Evolutionary conservation across 1,140 invertebrate species (phyloP).

Genomic region (Triops cancriformis): DNA sequence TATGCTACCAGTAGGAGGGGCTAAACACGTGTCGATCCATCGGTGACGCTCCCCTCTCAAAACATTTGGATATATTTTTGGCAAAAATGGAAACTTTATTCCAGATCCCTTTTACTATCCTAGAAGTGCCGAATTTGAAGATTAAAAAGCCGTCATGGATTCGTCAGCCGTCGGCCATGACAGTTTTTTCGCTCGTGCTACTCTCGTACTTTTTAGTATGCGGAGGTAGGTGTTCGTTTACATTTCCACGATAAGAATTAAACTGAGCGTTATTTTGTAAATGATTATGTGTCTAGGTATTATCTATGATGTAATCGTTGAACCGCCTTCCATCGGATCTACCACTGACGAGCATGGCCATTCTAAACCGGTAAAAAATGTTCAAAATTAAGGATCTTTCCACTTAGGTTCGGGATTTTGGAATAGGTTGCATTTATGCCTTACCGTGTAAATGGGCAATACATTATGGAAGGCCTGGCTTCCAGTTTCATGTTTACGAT

Average conservation of each 20-base stretch:
- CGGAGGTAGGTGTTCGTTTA: conserved; percentile 60
- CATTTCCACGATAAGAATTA: background rate
- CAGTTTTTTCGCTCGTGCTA: conserved; percentile 79
- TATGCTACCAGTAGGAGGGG: background rate
- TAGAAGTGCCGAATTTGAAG: conserved; percentile 87
- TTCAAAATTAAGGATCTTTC: conserved; percentile 5
- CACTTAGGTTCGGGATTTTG: conserved; percentile 17
- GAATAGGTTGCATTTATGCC: conserved; percentile 91
- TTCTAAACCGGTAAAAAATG: conserved; percentile 66
- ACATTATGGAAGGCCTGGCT: conserved; percentile 96
- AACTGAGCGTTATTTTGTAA: background rate
- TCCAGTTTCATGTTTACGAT: conserved; percentile 93
- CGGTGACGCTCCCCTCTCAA: background rate
- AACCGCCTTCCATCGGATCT: conserved; percentile 93
- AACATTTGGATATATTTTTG: background rate
- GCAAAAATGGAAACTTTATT: conserved; percentile 65
- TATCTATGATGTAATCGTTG: conserved; percentile 97
- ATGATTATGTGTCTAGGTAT: conserved; percentile 61
- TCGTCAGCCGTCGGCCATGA: conserved; percentile 84
- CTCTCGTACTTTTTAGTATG: conserved; percentile 96
- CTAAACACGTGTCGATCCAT: background rate
- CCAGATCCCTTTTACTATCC: conserved; percentile 65
- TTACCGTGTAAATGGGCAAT: conserved; percentile 95
- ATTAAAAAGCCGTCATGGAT: conserved; percentile 86
- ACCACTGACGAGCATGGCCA: conserved; percentile 95